Percentiles rank a stretch among this genome's conserved stretches.
Evolutionary conservation across 2,888 invertebrate genomes (phyloP).

Genomic region (Drosophila quinaria): DNA sequence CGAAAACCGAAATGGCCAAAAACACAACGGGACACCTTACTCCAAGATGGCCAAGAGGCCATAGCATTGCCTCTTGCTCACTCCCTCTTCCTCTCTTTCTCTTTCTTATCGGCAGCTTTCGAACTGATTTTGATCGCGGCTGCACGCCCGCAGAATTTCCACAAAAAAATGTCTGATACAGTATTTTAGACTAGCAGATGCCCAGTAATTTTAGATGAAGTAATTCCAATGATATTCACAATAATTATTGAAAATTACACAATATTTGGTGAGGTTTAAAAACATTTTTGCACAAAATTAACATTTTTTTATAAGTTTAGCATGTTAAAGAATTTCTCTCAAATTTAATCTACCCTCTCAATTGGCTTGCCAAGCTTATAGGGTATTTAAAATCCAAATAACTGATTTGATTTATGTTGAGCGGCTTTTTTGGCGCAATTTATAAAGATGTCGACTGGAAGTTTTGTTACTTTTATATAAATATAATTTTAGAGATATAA

Average conservation of each 20-base stretch:
- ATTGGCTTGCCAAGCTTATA: background rate
- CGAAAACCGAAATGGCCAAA: constrained; percentile 43
- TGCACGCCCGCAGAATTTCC: constrained; percentile 77
- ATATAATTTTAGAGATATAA: constrained; percentile 42
- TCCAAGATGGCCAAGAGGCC: constrained; percentile 40
- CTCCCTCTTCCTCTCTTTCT: background rate
- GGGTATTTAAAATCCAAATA: constrained; percentile 29
- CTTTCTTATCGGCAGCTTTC: constrained; percentile 16
- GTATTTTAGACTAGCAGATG: background rate
- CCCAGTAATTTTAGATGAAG: background rate
- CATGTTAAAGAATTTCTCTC: background rate
- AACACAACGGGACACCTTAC: constrained; percentile 60
- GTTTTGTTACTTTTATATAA: constrained; percentile 38
- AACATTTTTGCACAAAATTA: background rate
- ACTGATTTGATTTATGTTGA: constrained; percentile 73
- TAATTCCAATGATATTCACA: background rate
- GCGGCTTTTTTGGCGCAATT: constrained; percentile 66
- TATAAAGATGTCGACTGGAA: constrained; percentile 76
- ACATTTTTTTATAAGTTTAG: background rate
- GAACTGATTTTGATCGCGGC: constrained; percentile 60
- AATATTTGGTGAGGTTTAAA: background rate
- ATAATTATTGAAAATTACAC: background rate
- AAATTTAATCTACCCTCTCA: background rate
- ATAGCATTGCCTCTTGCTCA: background rate
- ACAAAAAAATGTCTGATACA: constrained; percentile 30